These are phyloP conservation scores for Luffia ferchaultella DNA, from an alignment of 2,888 invertebrate genomes.

Conservation along the genomic window DNA sequence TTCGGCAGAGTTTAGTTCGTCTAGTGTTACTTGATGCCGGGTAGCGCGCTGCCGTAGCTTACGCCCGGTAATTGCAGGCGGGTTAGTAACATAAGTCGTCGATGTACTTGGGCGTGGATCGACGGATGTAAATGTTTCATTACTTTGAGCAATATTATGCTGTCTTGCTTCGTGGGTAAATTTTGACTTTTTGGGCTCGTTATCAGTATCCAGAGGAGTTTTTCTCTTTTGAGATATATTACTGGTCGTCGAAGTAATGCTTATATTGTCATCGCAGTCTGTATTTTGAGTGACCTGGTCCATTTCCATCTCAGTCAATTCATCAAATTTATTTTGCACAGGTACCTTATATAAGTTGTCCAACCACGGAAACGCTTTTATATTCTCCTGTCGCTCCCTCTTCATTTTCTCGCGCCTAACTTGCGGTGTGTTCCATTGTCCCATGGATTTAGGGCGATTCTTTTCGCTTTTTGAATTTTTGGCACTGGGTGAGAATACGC, in stretches of 20 bases:
- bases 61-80: not conserved
- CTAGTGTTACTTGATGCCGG: not conserved
- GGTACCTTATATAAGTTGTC: not conserved
- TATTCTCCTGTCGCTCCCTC: not conserved
- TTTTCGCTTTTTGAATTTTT: not conserved
- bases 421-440: too few species aligned
- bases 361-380: not conserved
- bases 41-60: not conserved
- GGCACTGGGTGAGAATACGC: not conserved
- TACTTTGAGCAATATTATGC: not conserved
- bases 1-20: not conserved
- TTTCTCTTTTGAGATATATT: not conserved
- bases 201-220: not conserved
- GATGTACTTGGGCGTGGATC: not conserved
- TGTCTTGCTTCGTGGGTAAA: not conserved
- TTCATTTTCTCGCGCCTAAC: not conserved
- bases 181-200: not conserved
- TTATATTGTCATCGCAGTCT: not conserved
- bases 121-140: not conserved
- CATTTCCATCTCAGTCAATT: not conserved
- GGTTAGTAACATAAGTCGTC: not conserved
- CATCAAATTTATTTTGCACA: not conserved
- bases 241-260: not conserved
- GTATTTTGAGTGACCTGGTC: not conserved
- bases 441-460: too few species aligned